A percentile compares a stretch with the other conserved stretches of the same genome.
Evolutionary conservation across 2,113 vertebrate species (phyloP).

Genomic region (Campylomormyrus tamandua): DNA sequence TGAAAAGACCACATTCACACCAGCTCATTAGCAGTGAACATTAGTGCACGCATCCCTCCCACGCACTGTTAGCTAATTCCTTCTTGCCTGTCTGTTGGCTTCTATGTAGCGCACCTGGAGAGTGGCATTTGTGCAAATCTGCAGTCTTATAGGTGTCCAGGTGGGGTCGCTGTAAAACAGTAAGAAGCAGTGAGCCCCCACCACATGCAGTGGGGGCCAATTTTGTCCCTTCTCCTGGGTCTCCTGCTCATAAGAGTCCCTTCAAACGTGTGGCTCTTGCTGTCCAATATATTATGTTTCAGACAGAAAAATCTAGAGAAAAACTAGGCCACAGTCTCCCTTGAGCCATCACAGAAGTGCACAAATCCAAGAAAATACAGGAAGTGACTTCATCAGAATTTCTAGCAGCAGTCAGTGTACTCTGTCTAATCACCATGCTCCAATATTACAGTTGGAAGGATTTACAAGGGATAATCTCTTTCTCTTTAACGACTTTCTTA

Average conservation of each 20-base stretch:
- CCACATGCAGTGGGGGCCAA: background rate
- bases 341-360: background rate
- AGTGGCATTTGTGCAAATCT: background rate
- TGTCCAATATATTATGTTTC: background rate
- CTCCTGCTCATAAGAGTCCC: background rate
- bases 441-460: constrained; percentile 10
- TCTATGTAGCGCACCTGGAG: background rate
- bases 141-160: background rate
- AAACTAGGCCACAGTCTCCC: background rate
- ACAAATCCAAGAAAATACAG: background rate
- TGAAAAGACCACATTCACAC: background rate
- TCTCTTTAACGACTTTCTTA: constrained; percentile 2
- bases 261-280: background rate
- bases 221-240: background rate
- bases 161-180: background rate
- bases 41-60: background rate
- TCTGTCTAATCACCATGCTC: background rate
- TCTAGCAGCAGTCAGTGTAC: background rate
- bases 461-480: background rate
- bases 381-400: background rate
- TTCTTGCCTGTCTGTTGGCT: background rate
- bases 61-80: background rate
- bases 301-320: background rate
- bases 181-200: background rate
- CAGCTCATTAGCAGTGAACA: background rate